Evolutionary conservation across 2,888 invertebrate genomes (phyloP), one percentile per base, ranked within the genome.

Genomic region (Macaria notata): DNA sequence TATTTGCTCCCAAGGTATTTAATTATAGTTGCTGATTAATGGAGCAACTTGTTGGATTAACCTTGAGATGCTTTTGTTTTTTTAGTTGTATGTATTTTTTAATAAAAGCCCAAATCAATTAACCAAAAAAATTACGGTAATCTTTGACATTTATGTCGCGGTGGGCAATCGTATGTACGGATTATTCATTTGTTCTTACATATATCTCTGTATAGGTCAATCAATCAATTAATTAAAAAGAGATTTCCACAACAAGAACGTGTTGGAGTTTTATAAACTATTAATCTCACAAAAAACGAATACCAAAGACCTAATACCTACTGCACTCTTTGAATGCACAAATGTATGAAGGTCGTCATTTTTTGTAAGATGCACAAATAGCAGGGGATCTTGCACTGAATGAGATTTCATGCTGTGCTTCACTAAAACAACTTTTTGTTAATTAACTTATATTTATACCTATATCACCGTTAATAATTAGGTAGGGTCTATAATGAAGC

Each of bases 371-470:
- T 46, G 31, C 56, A 56, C 46, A 58, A 56, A 58, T 59, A 43
- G 45, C 45, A 43, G 49, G 56, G 46, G 49, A 57, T 62, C 39
- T 4, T 33, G 9, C 56, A 55, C 61, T 61, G 63, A 63, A 64
- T 55, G 51, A 49, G 64, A 59, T 62, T 61, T 39, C 68, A 66
- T 45, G 64, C 64, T 66, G 68, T 33, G 68, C 41, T 47, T 43
- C 47, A 61, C 50, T 65, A 60, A 54, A 9, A 33, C 8, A n/a
- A 46, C 49, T 66, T 66, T 64, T 66, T 64, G 46, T 56, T 47
- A 46, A 8, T 43, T 47, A 36, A 41, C 43, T n/a, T 49, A 19
- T 36, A 9, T 36, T 6, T 8, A 9, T 39, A 8, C 29, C 8
- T 44, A 36, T 50, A 41, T 44, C 8, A 50, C 33, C 43, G 4